Conservation (phyloP, 2,888 invertebrate genomes). For the Lamellibrachia columna region DNA sequence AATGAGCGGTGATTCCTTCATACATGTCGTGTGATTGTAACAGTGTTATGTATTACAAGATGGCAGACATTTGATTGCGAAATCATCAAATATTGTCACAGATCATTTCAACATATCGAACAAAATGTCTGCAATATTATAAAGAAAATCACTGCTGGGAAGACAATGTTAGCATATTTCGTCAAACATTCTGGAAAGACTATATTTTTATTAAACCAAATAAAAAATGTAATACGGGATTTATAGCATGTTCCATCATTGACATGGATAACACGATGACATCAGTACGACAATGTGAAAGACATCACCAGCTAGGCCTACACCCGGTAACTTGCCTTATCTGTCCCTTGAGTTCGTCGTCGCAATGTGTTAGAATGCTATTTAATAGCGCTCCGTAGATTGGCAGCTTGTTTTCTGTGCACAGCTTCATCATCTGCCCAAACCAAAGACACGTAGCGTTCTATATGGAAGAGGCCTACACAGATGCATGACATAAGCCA, state of each 20-base stretch:
- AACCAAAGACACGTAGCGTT: not conserved
- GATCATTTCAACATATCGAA: not conserved
- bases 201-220: not conserved
- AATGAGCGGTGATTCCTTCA: not conserved
- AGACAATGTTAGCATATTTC: not conserved
- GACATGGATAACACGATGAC: not conserved
- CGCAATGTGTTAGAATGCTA: conserved; percentile 56
- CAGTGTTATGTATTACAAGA: not conserved
- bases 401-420: conserved; percentile 50
- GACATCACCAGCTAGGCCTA: not conserved
- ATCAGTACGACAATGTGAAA: not conserved
- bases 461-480: no score
- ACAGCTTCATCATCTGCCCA: conserved; percentile 42
- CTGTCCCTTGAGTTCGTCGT: conserved; percentile 52
- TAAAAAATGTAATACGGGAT: not conserved
- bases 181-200: not conserved
- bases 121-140: not conserved
- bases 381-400: conserved; percentile 60
- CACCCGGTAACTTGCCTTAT: conserved; percentile 47
- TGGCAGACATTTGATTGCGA: not conserved
- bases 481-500: no score
- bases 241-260: not conserved
- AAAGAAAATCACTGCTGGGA: not conserved
- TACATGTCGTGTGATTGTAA: not conserved
- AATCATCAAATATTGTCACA: not conserved